Base-by-base conservation (phyloP, 2,797 vertebrate species). In the Galagoides demidoff region DNA sequence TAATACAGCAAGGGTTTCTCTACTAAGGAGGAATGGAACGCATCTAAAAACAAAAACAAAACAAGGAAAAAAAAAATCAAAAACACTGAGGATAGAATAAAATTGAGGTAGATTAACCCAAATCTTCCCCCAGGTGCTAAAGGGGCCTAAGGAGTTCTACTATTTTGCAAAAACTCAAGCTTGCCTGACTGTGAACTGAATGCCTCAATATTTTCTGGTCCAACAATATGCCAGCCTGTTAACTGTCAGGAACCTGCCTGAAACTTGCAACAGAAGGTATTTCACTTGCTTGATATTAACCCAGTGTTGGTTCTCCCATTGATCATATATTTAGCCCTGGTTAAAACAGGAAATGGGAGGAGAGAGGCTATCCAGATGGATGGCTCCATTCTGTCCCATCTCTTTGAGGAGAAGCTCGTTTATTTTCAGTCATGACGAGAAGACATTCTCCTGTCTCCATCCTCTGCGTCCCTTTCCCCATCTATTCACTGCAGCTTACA, bases 71-170 rank as follows among this genome's bases (percentile, higher is more conserved):
- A 81, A 64, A 77, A 92, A 7, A 95, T 52, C 14, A 97, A 96
- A 64, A 73, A 68, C 96, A 97, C 61, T 1, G 5, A 88, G 76
- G 97, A 97, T 39, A 92, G 98, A 98, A 98, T 96, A 97, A 98
- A 98, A 98, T 85, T 96, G 97, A 98, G 97, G 96, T 95, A 95
- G 91, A 97, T 98, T 97, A 98, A 97, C 96, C 90, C 87, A 96
- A 97, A 97, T 95, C 94, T 97, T 96, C 73, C 97, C 98, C 78
- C 92, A 95, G 96, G 97, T 96, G 84, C 77, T 85, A 23, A 0
- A 27, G 4, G 59, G 55, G 71, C 85, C 96, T 96, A 49, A 0
- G 85, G 96, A 96, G 94, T 92, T 97, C 94, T 81, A 73, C 86
- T 89, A 78, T 70, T 83, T 81, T 81, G 70, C 84, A 95, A 90